Conservation (phyloP, 1,140 invertebrate genomes). For the Philotrypesis tridentata region DNA sequence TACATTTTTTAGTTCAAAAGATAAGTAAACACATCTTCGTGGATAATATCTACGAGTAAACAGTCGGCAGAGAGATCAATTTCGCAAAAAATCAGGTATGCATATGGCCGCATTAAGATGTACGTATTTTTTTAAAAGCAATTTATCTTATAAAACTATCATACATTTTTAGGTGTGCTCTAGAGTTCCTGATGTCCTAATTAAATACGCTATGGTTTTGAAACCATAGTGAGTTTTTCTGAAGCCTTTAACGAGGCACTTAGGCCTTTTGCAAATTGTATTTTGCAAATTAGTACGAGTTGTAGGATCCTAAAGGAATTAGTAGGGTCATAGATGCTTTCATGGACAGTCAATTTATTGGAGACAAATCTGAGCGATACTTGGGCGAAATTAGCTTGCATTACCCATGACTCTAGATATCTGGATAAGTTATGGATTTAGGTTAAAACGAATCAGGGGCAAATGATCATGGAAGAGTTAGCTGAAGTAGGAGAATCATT, state of each 20-base stretch:
- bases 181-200: slow-evolving; percentile 82
- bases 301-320: slow-evolving; percentile 86
- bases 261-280: slow-evolving; percentile 84
- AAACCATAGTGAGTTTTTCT: slow-evolving; percentile 78
- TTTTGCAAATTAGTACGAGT: slow-evolving; percentile 81
- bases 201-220: slow-evolving; percentile 79
- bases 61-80: slow-evolving; percentile 81
- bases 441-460: slow-evolving; percentile 77
- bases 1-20: too few species aligned
- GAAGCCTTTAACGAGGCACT: slow-evolving; percentile 79
- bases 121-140: neutral
- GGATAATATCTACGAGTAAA: slow-evolving; percentile 85
- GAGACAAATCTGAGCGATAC: slow-evolving; percentile 81
- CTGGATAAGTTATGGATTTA: slow-evolving; percentile 84
- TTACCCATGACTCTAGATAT: slow-evolving; percentile 85
- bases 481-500: slow-evolving; percentile 79
- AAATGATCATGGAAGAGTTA: slow-evolving; percentile 83
- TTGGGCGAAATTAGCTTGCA: slow-evolving; percentile 81
- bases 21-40: slow-evolving; percentile 85
- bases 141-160: neutral
- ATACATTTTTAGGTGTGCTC: slow-evolving; percentile 76
- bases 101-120: neutral
- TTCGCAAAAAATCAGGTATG: slow-evolving; percentile 82
- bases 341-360: slow-evolving; percentile 82
- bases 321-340: slow-evolving; percentile 87